Evolutionary conservation across 2,888 invertebrate species (phyloP), one percentile per base, ranked within the genome.

Genomic region (Apotomis capreana): DNA sequence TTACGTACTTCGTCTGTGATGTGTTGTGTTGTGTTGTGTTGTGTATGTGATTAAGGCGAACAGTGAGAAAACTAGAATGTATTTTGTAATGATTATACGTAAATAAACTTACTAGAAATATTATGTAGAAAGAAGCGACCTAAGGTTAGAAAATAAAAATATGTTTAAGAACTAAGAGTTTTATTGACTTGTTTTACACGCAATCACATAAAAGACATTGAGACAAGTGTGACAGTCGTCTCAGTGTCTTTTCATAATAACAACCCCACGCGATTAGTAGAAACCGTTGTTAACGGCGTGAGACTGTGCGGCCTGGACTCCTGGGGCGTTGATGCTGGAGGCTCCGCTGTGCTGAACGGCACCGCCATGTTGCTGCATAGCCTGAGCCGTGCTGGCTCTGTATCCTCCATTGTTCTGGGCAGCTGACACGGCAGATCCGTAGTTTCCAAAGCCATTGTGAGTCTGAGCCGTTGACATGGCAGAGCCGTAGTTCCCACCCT

Each of bases 181-280:
- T 87, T 85, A 86, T 86, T 87, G 73, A 75, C 62, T 46, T 69
- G 57, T 36, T 62, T 62, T 55, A 54, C 13, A 44, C 36, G 40
- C 12, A 12, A 63, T 40, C 40, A 40, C 36, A 9, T 61, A 37
- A 84, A 88, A 88, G 89, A 83, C 76, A 83, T 76, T 71, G 85
- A 86, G 87, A 91, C 86, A 89, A 91, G 87, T 87, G 80, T 54
- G 55, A 74, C 83, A 80, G 85, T 91, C 91, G 87, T 91, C 90
- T 85, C 83, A 79, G 80, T 73, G 83, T 87, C 90, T 84, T 81
- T 80, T 8, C 3, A 58, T 37, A 49, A 51, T 44, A 40, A 68
- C 49, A 36, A 68, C 49, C 57, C 44, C 9, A 40, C 13, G 40
- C 1, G 13, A 49, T 85, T 78, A 87, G 75, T 89, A 91, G 78